Evolutionary conservation across 53 echinoderm and acorn worm species (phyloP), one percentile per base, ranked within the genome.

Genomic region (Mesocentrotus franciscanus): DNA sequence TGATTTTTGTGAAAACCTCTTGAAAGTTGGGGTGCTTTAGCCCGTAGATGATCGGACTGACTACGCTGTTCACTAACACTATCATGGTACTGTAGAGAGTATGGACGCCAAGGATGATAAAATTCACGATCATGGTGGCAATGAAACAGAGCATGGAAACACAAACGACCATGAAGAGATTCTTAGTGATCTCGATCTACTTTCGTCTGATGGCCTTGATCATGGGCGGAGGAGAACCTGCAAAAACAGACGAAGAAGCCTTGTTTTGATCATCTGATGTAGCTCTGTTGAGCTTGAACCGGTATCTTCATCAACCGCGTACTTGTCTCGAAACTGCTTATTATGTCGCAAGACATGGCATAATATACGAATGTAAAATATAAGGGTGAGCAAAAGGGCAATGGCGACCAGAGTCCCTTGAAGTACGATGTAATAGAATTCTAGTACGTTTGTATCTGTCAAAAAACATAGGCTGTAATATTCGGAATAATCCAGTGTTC

Each of bases 21-120:
- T 66, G 64, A 39, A 91, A 91, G 91, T 32, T 61, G 17, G 66
- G 61, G 36, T 91, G 91, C 64, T 91, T 91, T 8, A 91, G 36
- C 15, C 91, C 91, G 36, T 91, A 91, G 66, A 91, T 62, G 91
- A 91, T 61, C 20, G 91, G 91, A 39, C 66, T 91, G 22, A 66
- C 91, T 8, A 62, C 39, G 35, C 91, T 64, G 66, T 66, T 91
- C 57, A 8, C 36, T 1, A 29, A 14, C 49, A 33, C 4, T 12
- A 90, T 14, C 66, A 91, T 64, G 10, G 66, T 66, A 1, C 18
- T 58, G 66, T 91, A 66, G 7, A 61, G 20, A 18, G 91, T 91
- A 16, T 22, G 8, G 32, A 56, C 68, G 66, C 91, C 64, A 24
- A 68, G 91, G 8, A 91, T 61, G 34, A 66, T 10, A 24, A 91